These are phyloP conservation scores for Pseudomyrmex concolor DNA, from an alignment of 1,140 invertebrate species.

Conservation along the genomic window DNA sequence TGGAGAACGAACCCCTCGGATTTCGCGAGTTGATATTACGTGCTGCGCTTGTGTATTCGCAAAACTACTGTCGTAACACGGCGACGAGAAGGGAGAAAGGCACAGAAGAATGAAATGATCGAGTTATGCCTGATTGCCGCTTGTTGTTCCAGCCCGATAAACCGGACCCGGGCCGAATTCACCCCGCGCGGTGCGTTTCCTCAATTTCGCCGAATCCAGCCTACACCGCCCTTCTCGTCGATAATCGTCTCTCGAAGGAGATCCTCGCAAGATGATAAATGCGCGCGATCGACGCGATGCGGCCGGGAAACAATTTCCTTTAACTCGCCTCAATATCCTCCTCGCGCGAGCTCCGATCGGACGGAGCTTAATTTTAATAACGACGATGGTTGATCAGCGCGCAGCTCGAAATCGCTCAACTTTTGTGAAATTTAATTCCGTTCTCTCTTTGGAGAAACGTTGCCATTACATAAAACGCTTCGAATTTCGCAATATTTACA, in stretches of 20 bases:
- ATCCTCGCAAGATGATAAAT: not conserved
- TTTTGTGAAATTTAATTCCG: not conserved
- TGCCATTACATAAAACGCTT: not conserved
- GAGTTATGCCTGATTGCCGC: conserved; percentile 82
- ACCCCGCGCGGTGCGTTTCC: conserved; percentile 61
- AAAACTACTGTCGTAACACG: conserved; percentile 35
- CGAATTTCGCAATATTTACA: not conserved
- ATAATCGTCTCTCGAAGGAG: conserved; percentile 32
- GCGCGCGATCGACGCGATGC: not conserved
- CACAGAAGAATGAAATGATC: conserved; percentile 81
- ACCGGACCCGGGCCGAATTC: conserved; percentile 76
- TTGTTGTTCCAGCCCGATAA: conserved; percentile 83
- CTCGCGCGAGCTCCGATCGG: not conserved
- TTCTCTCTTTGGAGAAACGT: not conserved
- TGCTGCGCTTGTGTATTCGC: conserved; percentile 51
- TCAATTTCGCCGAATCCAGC: conserved; percentile 72
- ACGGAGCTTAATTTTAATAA: not conserved
- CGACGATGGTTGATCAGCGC: not conserved
- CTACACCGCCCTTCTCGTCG: conserved; percentile 11
- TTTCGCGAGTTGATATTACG: conserved; percentile 17
- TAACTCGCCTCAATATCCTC: conserved; percentile 36
- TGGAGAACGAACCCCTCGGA: not conserved
- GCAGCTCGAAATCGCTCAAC: not conserved
- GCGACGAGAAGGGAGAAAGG: conserved; percentile 63
- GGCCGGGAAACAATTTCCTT: conserved; percentile 10